Conservation (phyloP, 2,797 vertebrate genomes). For the Urophycis tenuis region DNA sequence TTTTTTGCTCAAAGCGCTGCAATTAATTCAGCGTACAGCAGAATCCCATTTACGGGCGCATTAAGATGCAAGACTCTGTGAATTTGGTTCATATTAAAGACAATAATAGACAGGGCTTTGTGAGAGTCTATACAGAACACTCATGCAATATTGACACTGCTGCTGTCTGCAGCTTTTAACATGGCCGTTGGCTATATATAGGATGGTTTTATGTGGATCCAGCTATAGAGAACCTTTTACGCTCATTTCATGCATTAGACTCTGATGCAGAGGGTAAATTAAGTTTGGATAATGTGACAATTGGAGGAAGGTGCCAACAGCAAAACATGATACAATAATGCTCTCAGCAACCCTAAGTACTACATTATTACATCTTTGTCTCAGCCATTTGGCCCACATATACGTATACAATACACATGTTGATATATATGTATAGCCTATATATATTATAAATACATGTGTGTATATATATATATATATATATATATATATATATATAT, state of each 20-base stretch:
- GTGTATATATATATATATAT: too few relatives aligned
- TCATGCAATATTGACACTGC: neutral
- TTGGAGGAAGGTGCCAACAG: neutral
- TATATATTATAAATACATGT: too few relatives aligned
- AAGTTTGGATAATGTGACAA: neutral
- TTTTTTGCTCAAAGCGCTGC: neutral
- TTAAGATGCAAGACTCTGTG: neutral
- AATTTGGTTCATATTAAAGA: neutral
- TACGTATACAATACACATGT: too few relatives aligned
- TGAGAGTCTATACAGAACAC: neutral
- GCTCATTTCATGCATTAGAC: too few relatives aligned
- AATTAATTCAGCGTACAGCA: neutral
- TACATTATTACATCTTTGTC: too few relatives aligned
- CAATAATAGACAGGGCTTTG: neutral
- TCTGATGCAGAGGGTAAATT: too few relatives aligned
- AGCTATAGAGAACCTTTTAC: neutral
- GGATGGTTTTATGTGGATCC: neutral
- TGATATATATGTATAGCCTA: too few relatives aligned
- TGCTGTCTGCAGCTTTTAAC: neutral
- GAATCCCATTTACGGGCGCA: neutral
- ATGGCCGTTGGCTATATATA: neutral
- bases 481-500: too few relatives aligned
- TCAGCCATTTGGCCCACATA: too few relatives aligned
- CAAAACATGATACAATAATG: neutral
- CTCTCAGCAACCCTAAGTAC: too few relatives aligned